Percentiles rank a stretch among this genome's conserved stretches.
phyloP scores from a whole-genome alignment of 2,113 vertebrate genomes.

The Pungitius pungitius region DNA sequence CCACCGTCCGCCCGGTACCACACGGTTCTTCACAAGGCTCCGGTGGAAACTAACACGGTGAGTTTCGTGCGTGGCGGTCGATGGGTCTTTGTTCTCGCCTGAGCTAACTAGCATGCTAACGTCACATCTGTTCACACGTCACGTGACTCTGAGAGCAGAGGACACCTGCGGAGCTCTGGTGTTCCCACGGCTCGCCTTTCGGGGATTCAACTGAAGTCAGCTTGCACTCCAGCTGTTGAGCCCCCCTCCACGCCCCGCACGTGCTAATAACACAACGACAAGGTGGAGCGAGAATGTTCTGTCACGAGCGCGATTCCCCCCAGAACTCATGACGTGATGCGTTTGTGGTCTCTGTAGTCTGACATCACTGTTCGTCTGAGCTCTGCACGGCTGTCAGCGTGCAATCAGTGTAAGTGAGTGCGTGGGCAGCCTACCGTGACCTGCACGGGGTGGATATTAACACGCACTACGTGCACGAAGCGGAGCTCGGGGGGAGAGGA shows the following conservation, averaged over 20 bases:
- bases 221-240: conserved; percentile 44
- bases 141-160: background rate
- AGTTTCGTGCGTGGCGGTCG: conserved; percentile 24
- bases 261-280: background rate
- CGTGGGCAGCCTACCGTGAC: background rate
- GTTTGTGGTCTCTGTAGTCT: background rate
- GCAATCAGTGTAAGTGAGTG: background rate
- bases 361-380: background rate
- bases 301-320: background rate
- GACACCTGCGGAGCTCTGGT: rapidly evolving
- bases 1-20: conserved; percentile 24
- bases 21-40: conserved; percentile 12
- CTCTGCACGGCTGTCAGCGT: background rate
- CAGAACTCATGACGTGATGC: background rate
- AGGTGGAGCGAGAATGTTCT: background rate
- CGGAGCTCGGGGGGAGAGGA: too few relatives aligned
- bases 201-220: background rate
- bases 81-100: rapidly evolving
- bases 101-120: conserved; percentile 68
- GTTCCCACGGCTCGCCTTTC: background rate
- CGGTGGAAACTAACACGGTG: conserved; percentile 49
- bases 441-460: background rate
- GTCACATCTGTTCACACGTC: conserved; percentile 46
- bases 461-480: too few relatives aligned
- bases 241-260: background rate